Base-by-base conservation (phyloP, 2,888 invertebrate species). In the Heliconius cydno region DNA sequence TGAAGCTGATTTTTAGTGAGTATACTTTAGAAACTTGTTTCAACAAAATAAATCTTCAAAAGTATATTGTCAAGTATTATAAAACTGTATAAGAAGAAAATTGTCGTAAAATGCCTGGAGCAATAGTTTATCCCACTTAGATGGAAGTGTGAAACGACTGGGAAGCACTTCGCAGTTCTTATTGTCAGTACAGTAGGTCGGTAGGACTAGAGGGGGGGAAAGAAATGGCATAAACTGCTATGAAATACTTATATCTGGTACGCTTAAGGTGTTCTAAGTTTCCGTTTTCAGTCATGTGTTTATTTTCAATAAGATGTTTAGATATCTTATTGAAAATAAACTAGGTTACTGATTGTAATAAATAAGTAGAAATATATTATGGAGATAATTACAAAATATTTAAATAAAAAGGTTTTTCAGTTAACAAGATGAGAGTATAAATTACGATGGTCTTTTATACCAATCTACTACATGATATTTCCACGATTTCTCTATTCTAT, bases 181-280 rank as follows among this genome's bases (percentile, higher is more conserved):
- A 80, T 80, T 80, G 80, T 80, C 80, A 80, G 75, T 78, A 78
- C 75, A 72, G 75, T 80, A 75, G 75, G 75, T 80, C 80, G 80
- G 38, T 3, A 30, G 68, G 75, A 78, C 9, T 7, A 34, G 9
- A 25, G 4, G 41, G n/a, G 25, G 12, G 12, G 0, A 3, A n/a
- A 25, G 74, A 79, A 79, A 28, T 79, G 68, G 68, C 28, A 28
- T 73, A 38, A 13, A 38, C 73, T 3, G 25, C 15, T 34, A 5
- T n/a, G 1, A 34, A 9, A 13, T 22, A 34, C 22, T 34, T 68
- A 65, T n/a, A 6, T 38, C 25, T 25, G 28, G 25, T 70, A 7
- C 41, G 1, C 22, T n/a, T 34, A 22, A 12, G 13, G 7, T n/a
- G 12, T 4, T 3, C 9, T 9, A 34, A 30, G 13, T 28, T 71